phyloP scores from a whole-genome alignment of 2,888 invertebrate species.

The Anodontia alba region DNA sequence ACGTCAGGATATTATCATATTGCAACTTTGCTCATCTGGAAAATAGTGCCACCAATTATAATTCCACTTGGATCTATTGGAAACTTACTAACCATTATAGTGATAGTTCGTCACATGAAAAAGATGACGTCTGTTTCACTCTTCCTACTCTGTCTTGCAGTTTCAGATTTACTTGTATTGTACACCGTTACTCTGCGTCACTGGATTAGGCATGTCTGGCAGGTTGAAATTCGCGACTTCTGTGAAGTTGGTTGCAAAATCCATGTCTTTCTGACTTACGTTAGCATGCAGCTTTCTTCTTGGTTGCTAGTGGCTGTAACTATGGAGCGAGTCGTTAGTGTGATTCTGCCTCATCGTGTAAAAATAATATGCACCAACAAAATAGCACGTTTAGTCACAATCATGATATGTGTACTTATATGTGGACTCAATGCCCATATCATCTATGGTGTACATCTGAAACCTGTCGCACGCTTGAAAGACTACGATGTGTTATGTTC shows the following conservation, averaged over 20 bases:
- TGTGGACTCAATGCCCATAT: constrained; percentile 59
- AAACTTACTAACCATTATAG: constrained; percentile 69
- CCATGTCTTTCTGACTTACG: constrained; percentile 69
- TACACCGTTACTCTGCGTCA: constrained; percentile 71
- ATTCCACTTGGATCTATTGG: constrained; percentile 72
- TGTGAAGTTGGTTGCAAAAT: constrained; percentile 60
- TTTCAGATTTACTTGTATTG: constrained; percentile 69
- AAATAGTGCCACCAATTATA: constrained; percentile 67
- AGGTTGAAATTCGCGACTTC: constrained; percentile 61
- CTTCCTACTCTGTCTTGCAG: constrained; percentile 68
- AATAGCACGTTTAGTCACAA: constrained; percentile 44
- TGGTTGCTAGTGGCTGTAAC: constrained; percentile 79
- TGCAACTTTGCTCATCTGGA: constrained; percentile 51
- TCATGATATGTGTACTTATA: constrained; percentile 39
- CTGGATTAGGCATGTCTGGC: constrained; percentile 48
- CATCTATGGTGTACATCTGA: constrained; percentile 19
- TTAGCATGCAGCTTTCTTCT: constrained; percentile 70
- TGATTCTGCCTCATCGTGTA: constrained; percentile 72
- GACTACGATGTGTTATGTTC: neutral
- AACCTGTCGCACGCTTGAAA: neutral
- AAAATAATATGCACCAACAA: constrained; percentile 62
- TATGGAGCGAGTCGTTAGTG: constrained; percentile 72
- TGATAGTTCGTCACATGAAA: constrained; percentile 61
- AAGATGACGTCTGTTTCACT: constrained; percentile 61
- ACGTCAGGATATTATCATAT: constrained; percentile 51